phyloP scores from a whole-genome alignment of 2,113 vertebrate genomes.

The Caretta caretta region DNA sequence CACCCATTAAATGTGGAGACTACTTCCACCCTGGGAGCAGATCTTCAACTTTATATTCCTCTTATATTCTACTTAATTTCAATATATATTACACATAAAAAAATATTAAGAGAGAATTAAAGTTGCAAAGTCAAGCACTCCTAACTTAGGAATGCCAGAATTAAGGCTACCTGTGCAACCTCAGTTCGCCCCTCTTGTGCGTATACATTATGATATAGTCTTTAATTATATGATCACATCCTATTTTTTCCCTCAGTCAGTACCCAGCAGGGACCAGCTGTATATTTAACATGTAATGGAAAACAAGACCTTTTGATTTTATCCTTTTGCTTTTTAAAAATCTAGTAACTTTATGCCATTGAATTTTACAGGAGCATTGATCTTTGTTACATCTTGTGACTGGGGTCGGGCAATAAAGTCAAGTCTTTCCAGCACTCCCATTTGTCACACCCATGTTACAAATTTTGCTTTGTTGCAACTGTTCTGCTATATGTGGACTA shows the following conservation, averaged over 20 bases:
- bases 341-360: background rate
- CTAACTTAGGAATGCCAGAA: background rate
- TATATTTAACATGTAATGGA: background rate
- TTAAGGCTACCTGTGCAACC: background rate
- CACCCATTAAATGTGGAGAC: too few relatives aligned
- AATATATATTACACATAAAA: background rate
- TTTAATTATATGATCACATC: background rate
- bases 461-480: background rate
- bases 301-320: background rate
- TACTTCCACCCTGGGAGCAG: background rate
- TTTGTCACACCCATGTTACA: background rate
- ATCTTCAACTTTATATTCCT: background rate
- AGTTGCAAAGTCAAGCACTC: background rate
- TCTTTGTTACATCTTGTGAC: background rate
- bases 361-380: background rate
- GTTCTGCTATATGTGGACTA: background rate
- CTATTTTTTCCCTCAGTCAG: background rate
- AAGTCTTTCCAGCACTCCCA: background rate
- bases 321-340: slow-evolving; percentile 1
- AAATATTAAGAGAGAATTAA: background rate
- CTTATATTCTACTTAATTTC: background rate
- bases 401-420: background rate
- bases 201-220: background rate
- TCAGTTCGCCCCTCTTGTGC: background rate
- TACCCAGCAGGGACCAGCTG: background rate